Base-by-base conservation (phyloP, 2,888 invertebrate species). In the Hermodice carunculata region DNA sequence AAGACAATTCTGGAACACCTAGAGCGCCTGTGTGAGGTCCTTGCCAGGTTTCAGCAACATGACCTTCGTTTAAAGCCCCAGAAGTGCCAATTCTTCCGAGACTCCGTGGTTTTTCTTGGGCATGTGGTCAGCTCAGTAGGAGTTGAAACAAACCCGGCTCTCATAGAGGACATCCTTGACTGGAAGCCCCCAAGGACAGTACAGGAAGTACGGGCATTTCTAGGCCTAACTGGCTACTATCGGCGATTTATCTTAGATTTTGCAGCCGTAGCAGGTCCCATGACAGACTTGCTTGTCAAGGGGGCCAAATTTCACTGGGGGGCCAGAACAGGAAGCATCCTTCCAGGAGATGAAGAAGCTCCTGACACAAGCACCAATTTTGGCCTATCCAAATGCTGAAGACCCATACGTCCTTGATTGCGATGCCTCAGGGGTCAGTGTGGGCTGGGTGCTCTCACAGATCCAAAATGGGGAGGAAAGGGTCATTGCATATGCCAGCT, bases 191-290 rank as follows among this genome's bases (percentile, higher is more conserved):
- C n/a, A n/a, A n/a, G n/a, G n/a, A n/a, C n/a, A n/a, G n/a, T n/a
- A n/a, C n/a, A n/a, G n/a, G n/a, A n/a, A n/a, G n/a, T n/a, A n/a
- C n/a, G n/a, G 42, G 4, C 51, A 6, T 52, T 60, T 8, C 5
- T 60, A 4, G 61, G 61, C n/a, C n/a, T 60, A 6, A 28, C 37
- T 5, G 28, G 17, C 5, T 61, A 61, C 31, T 61, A 61, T 31
- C 42, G 54, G 19, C 8, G 44, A 17, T 54, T 61, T 31, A 31
- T 61, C 26, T 19, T 4, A 29, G 22, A 44, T 14, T 56, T 37
- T 26, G 24, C 44, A 5, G 44, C 26, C 11, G 24, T 54, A 19
- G 53, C 54, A 6, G n/a, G 22, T 5, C 54, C 61, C 5, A 29
- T 61, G 8, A 26, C 8, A 6, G 5, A 6, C 5, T 19, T 61